Evolutionary conservation across 2,797 vertebrate genomes (phyloP), one percentile per base, ranked within the genome.

Genomic region (Dermochelys coriacea): DNA sequence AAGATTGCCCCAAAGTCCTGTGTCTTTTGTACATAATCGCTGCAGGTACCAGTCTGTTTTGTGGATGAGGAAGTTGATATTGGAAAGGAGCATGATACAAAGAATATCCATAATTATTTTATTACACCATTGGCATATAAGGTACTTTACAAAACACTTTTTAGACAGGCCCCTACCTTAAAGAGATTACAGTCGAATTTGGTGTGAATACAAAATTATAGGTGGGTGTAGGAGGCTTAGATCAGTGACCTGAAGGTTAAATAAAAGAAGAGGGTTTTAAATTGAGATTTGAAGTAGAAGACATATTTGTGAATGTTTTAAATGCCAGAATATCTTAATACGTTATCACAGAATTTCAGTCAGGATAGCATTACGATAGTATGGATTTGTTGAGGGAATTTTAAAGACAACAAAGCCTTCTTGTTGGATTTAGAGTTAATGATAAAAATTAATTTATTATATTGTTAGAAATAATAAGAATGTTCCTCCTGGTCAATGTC

Each of bases 261-360:
- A 49, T 89, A 87, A 93, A 91, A 80, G 41, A 61, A 54, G 6
- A 75, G 21, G 3, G 15, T 61, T 61, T 61, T 34, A 34, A 82
- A 11, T 41, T 92, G 52, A 3, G 5, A n/a, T 84, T 89, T 95
- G 57, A 95, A 88, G 41, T 49, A 64, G 12, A 27, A 95, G 29
- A 47, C 45, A 61, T 92, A 27, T 34, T 82, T 84, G 19, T 80
- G 41, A 45, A 52, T 88, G 14, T 83, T 95, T 37, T 80, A 84
- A 0, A 0, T 92, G 86, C 1, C 2, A 2, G 3, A 55, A 34
- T 61, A 61, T 61, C 7, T 61, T 61, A 61, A 34, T 34, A 61
- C 27, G 12, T 29, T 37, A 68, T 9, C 16, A n/a, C 34, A 21
- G 59, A 61, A 12, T 45, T 74, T 74, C 12, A 41, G 21, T 50